A percentile compares a stretch with the other conserved stretches of the same genome.
phyloP scores from a whole-genome alignment of 2,797 vertebrate species.

The Malacoraja senta region DNA sequence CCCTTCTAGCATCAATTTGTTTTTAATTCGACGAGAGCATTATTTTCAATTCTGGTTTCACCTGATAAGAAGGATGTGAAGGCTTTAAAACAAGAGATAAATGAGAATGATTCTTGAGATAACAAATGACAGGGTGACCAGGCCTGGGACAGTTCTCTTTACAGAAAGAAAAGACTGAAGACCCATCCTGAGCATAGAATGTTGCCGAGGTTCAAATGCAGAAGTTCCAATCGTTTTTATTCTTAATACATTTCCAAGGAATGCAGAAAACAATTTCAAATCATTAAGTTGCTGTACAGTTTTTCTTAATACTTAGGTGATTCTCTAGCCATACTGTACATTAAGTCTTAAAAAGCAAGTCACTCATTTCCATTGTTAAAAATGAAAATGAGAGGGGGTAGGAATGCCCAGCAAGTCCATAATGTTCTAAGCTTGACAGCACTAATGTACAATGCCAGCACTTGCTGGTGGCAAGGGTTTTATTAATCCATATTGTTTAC shows the following conservation, averaged over 20 bases:
- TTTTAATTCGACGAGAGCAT: too few species aligned
- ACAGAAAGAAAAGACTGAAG: too few species aligned
- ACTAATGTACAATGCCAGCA: neutral
- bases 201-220: neutral
- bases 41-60: too few species aligned
- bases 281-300: neutral
- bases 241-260: neutral
- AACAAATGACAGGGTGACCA: too few species aligned
- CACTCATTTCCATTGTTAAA: too few species aligned
- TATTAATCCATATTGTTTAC: neutral
- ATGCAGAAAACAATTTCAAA: neutral
- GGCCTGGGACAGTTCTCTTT: too few species aligned
- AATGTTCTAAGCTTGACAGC: neutral
- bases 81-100: too few species aligned
- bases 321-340: neutral
- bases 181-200: neutral
- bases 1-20: too few species aligned
- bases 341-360: neutral
- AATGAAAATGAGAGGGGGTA: neutral
- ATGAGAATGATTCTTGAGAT: too few species aligned
- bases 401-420: neutral
- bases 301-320: neutral
- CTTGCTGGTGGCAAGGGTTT: neutral
- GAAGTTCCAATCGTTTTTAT: neutral
- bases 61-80: too few species aligned